A percentile compares a stretch with the other conserved stretches of the same genome.
phyloP scores from a whole-genome alignment of 2,888 invertebrate genomes.

The Cheilosia scutellata region DNA sequence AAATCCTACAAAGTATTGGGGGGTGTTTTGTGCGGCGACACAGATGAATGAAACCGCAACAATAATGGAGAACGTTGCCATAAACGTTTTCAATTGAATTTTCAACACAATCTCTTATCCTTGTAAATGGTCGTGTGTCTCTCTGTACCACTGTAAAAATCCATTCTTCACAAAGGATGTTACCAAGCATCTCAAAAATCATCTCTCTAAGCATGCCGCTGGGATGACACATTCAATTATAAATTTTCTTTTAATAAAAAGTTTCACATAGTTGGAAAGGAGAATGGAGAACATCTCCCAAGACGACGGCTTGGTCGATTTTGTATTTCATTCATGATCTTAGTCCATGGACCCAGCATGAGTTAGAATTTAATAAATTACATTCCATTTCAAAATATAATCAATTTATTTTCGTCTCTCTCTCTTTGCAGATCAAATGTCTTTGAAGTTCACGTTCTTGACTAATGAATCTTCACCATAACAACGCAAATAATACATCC shows the following conservation, averaged over 20 bases:
- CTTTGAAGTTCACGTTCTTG: constrained; percentile 41
- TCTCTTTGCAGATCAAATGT: constrained; percentile 69
- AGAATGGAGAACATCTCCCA: not conserved
- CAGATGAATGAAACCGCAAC: not conserved
- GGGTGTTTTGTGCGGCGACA: not conserved
- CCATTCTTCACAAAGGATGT: too few relatives aligned
- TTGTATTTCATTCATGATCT: not conserved
- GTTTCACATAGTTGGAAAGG: not conserved
- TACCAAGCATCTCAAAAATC: constrained; percentile 7
- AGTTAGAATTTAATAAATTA: constrained; percentile 6
- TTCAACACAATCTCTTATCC: not conserved
- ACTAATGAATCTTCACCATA: constrained; percentile 63
- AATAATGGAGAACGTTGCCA: not conserved
- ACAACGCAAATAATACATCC: constrained; percentile 33
- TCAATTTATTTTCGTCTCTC: constrained; percentile 8
- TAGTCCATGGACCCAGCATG: not conserved
- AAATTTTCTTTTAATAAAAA: constrained; percentile 22
- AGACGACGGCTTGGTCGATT: not conserved
- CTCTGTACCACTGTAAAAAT: not conserved
- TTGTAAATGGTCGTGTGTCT: constrained; percentile 6
- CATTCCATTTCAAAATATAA: constrained; percentile 27
- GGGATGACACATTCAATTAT: constrained; percentile 37
- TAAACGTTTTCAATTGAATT: not conserved
- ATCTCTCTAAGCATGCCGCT: constrained; percentile 19
- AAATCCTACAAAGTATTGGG: constrained; percentile 9